A percentile compares a stretch with the other conserved stretches of the same genome.
These are phyloP conservation scores for Campoplex capitator DNA, from an alignment of 2,888 invertebrate genomes.

Conservation along the genomic window DNA sequence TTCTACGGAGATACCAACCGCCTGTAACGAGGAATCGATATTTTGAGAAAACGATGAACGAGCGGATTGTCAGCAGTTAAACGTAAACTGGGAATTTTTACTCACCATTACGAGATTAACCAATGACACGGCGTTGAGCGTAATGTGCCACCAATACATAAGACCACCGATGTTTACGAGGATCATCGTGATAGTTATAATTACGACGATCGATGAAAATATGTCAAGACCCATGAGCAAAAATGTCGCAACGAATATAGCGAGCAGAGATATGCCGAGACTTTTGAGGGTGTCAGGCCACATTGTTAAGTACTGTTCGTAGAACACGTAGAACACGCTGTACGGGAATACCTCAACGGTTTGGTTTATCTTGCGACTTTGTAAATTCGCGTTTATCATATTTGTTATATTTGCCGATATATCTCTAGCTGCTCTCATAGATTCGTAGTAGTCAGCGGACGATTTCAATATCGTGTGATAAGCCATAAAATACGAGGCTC, in stretches of 20 bases:
- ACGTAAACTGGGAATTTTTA: not conserved
- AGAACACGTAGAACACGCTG: constrained; percentile 99
- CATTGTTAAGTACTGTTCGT: constrained; percentile 99
- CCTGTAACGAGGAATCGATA: constrained; percentile 86
- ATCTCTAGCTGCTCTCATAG: constrained; percentile 92
- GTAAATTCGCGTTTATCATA: constrained; percentile 88
- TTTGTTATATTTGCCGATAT: constrained; percentile 94
- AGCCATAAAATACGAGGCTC: constrained; percentile 96
- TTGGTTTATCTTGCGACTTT: constrained; percentile 83
- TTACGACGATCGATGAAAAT: constrained; percentile 94
- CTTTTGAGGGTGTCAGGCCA: constrained; percentile 95
- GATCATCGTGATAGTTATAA: constrained; percentile 97
- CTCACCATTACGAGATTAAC: constrained; percentile 97
- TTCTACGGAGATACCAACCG: constrained; percentile 98
- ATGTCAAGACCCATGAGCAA: constrained; percentile 97
- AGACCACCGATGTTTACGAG: constrained; percentile 96
- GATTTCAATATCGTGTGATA: constrained; percentile 97
- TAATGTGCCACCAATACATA: constrained; percentile 99
- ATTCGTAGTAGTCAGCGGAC: constrained; percentile 95
- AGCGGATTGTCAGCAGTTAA: not conserved
- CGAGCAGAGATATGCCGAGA: constrained; percentile 93
- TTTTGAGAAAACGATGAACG: not conserved
- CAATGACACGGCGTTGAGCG: constrained; percentile 97
- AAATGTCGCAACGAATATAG: constrained; percentile 98
- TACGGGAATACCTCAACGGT: constrained; percentile 93